Conservation (phyloP, 2,797 vertebrate genomes). For the Gymnopithys bicolor region DNA sequence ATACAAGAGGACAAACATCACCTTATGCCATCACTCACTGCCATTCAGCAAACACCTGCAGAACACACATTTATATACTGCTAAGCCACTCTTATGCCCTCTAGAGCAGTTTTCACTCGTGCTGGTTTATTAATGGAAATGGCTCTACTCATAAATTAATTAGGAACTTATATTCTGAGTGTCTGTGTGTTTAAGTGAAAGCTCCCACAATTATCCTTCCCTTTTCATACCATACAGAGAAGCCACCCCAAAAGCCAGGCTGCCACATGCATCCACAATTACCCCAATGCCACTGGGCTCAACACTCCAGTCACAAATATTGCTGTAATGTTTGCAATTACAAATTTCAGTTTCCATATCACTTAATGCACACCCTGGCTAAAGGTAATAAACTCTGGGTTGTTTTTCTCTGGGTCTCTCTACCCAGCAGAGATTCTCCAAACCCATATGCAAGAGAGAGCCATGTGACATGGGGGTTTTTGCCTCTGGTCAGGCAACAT, state of each 20-base stretch:
- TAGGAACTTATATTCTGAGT: background rate
- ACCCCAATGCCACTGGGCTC: background rate
- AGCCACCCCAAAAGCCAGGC: background rate
- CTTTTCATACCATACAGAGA: background rate
- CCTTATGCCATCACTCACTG: background rate
- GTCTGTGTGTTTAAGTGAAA: background rate
- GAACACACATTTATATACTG: background rate
- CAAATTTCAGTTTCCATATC: background rate
- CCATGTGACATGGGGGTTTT: background rate
- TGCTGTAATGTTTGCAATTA: background rate
- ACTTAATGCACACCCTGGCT: background rate
- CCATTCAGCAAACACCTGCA: background rate
- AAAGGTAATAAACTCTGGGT: background rate
- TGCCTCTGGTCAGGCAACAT: background rate
- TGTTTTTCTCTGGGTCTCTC: background rate
- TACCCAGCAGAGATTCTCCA: background rate
- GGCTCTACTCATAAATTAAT: background rate
- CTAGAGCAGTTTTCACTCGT: background rate
- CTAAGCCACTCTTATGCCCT: background rate
- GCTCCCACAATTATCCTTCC: background rate
- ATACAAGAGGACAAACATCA: background rate
- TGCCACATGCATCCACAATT: background rate
- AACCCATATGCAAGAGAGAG: background rate
- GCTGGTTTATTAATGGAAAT: background rate
- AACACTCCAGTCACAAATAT: background rate